phyloP scores from a whole-genome alignment of 2,113 vertebrate genomes.

The Leptobrachium leishanense region DNA sequence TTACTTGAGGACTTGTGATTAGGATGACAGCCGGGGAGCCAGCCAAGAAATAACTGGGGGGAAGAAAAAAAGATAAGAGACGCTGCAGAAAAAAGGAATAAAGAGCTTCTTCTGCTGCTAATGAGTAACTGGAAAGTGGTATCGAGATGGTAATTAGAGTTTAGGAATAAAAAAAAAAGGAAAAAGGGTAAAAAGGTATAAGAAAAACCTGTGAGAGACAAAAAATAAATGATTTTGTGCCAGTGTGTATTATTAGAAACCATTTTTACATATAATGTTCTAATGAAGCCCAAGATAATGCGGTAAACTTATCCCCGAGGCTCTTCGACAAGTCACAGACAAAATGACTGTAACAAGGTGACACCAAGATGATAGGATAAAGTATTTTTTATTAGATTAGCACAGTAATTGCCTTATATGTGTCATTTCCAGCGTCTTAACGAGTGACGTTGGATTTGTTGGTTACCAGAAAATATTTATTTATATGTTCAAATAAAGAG shows the following conservation, averaged over 20 bases:
- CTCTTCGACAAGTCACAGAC: not conserved
- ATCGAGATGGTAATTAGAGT: not conserved
- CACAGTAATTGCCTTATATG: not conserved
- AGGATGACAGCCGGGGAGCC: not conserved
- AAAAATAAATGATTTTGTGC: not conserved
- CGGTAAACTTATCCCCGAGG: not conserved
- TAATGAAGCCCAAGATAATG: not conserved
- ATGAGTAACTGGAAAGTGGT: not conserved
- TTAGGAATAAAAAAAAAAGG: not conserved
- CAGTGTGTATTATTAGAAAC: not conserved
- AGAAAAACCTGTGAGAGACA: not conserved
- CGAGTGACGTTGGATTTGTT: not conserved
- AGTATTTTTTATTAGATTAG: not conserved
- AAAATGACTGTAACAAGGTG: not conserved
- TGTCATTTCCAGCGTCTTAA: not conserved
- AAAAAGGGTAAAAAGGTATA: not conserved
- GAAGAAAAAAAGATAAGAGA: not conserved
- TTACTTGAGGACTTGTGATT: not conserved
- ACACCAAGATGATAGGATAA: not conserved
- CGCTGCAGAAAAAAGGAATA: not conserved
- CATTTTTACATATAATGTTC: not conserved
- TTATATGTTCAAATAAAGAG: too few species aligned
- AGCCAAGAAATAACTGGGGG: not conserved
- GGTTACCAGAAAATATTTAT: not conserved
- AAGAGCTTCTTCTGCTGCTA: not conserved